These are phyloP conservation scores for Pica pica DNA, from an alignment of 2,113 vertebrate genomes.

Conservation along the genomic window DNA sequence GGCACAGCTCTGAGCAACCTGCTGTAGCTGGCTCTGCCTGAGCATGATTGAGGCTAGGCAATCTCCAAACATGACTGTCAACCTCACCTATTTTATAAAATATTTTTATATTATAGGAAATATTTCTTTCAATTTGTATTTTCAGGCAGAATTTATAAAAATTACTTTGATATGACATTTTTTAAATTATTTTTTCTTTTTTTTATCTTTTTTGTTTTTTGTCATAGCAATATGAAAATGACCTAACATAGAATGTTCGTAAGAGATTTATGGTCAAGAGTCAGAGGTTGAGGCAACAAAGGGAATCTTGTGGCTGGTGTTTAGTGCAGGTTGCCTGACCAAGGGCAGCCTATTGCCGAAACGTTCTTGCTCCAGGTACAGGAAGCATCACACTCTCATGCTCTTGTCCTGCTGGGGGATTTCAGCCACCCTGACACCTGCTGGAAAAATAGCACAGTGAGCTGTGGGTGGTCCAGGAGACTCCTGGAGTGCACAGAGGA, in stretches of 20 bases:
- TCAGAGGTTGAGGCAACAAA: accelerated
- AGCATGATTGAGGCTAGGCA: neutral
- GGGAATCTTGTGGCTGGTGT: neutral
- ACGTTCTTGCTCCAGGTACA: neutral
- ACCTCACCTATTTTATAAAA: neutral
- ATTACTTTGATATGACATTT: neutral
- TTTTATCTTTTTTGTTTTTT: neutral
- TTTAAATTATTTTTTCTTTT: neutral
- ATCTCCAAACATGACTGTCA: neutral
- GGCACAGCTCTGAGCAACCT: neutral
- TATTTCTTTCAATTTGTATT: neutral
- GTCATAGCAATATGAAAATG: neutral
- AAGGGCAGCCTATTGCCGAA: accelerated
- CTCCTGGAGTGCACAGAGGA: accelerated
- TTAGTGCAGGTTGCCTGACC: accelerated
- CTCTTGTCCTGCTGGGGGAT: accelerated
- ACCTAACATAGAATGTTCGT: accelerated
- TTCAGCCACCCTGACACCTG: neutral
- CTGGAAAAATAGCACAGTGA: neutral
- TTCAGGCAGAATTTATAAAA: neutral
- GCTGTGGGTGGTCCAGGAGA: neutral
- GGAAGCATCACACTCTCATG: accelerated
- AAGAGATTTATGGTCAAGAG: neutral
- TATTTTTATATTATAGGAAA: neutral
- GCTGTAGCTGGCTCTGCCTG: neutral